Conservation (phyloP, 2,113 vertebrate species). For the Empidonax alnorum region DNA sequence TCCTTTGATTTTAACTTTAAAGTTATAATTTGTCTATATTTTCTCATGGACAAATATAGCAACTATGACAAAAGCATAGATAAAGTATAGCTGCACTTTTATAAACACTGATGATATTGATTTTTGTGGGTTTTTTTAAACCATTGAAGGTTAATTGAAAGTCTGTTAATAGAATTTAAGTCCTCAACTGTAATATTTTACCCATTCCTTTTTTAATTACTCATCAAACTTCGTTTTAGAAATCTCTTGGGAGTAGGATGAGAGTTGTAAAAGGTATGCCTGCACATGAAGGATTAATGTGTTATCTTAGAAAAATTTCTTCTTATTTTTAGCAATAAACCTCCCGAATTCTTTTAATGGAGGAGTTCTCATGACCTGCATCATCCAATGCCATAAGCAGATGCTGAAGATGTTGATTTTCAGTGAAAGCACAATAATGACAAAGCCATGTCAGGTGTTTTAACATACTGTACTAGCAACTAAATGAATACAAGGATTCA, state of each 20-base stretch:
- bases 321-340: neutral
- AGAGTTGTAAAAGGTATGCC: neutral
- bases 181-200: neutral
- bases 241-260: neutral
- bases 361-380: neutral
- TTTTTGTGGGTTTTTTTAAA: neutral
- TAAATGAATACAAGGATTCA: neutral
- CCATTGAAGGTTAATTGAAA: neutral
- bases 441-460: neutral
- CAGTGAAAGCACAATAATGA: neutral
- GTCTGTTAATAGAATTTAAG: neutral
- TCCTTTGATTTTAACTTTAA: neutral
- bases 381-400: neutral
- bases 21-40: neutral
- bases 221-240: neutral
- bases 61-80: neutral
- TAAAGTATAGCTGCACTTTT: neutral
- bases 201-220: conserved; percentile 58
- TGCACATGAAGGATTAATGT: neutral
- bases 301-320: neutral
- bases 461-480: neutral
- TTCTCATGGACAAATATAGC: neutral
- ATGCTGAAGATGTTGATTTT: neutral
- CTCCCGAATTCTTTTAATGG: neutral
- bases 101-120: neutral